A percentile compares a stretch with the other conserved stretches of the same genome.
Conservation (phyloP, 2,888 invertebrate genomes). For the Rhogogaster chlorosoma region DNA sequence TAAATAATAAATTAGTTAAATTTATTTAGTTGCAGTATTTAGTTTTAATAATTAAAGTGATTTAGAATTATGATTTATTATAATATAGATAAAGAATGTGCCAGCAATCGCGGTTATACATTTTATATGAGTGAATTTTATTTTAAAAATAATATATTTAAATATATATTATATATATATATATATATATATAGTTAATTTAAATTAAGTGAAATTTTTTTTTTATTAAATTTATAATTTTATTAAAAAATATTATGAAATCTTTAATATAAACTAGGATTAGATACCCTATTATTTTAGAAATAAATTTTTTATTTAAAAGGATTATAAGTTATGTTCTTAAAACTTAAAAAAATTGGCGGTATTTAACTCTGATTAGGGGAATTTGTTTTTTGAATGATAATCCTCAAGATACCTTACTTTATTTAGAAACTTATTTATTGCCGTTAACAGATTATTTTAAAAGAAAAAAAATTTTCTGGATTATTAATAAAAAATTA, state of each 20-base stretch:
- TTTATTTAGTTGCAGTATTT: conserved; percentile 69
- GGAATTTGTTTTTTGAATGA: conserved; percentile 86
- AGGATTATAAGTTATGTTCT: conserved; percentile 82
- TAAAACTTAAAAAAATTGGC: conserved; percentile 86
- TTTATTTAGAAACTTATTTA: conserved; percentile 78
- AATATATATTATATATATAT: conserved; percentile 55
- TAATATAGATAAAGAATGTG: conserved; percentile 81
- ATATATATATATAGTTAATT: conserved; percentile 76
- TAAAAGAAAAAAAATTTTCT: conserved; percentile 79
- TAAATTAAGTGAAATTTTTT: conserved; percentile 82
- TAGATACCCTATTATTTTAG: conserved; percentile 85
- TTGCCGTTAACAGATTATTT: conserved; percentile 76
- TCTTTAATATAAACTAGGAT: conserved; percentile 82
- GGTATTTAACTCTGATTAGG: conserved; percentile 86
- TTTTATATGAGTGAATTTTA: conserved; percentile 80
- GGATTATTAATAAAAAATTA: conserved; percentile 77
- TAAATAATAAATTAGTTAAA: conserved; percentile 75
- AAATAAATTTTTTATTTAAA: too few relatives aligned
- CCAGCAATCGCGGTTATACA: conserved; percentile 86
- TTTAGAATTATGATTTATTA: conserved; percentile 82
- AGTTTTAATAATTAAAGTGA: conserved; percentile 79
- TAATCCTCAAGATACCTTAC: conserved; percentile 82
- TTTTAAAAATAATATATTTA: conserved; percentile 67
- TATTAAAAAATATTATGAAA: conserved; percentile 76
- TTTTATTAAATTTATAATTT: conserved; percentile 77